Percentiles rank a stretch among this genome's conserved stretches.
Evolutionary conservation across 2,888 invertebrate genomes (phyloP).

Genomic region (Brachycybe producta): DNA sequence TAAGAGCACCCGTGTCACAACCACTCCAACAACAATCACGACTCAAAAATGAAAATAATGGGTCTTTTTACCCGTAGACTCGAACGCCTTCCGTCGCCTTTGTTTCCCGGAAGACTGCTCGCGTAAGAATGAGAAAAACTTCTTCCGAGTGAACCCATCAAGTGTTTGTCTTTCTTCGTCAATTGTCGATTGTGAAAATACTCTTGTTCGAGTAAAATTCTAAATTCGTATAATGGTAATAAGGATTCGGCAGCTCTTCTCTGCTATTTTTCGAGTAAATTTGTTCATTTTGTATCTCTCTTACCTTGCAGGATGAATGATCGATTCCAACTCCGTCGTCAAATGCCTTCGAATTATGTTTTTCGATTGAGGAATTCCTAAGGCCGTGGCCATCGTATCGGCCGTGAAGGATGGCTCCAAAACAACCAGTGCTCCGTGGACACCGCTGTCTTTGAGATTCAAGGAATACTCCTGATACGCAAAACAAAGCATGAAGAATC

Average conservation of each 20-base stretch:
- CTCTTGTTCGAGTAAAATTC: slow-evolving; percentile 42
- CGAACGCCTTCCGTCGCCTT: slow-evolving; percentile 23
- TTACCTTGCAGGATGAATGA: slow-evolving; percentile 82
- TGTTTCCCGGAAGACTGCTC: slow-evolving; percentile 37
- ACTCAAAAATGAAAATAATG: slow-evolving; percentile 20
- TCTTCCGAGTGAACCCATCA: slow-evolving; percentile 50
- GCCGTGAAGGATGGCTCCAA: slow-evolving; percentile 87
- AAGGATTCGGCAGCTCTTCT: too few relatives aligned
- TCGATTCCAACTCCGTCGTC: slow-evolving; percentile 75
- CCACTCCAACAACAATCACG: too few relatives aligned
- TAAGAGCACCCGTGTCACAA: too few relatives aligned
- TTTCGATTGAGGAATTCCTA: slow-evolving; percentile 83
- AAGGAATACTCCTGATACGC: slow-evolving; percentile 62
- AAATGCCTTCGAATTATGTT: slow-evolving; percentile 85
- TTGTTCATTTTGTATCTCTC: too few relatives aligned
- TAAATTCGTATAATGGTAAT: slow-evolving; percentile 22
- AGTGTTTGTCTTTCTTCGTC: slow-evolving; percentile 45
- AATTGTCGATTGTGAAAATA: slow-evolving; percentile 38
- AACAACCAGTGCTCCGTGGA: slow-evolving; percentile 86
- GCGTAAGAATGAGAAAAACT: slow-evolving; percentile 52
- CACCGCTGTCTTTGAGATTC: slow-evolving; percentile 86
- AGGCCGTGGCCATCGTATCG: slow-evolving; percentile 77
- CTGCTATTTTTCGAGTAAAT: too few relatives aligned
- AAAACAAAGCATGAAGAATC: too few relatives aligned
- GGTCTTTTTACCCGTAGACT: slow-evolving; percentile 24